Evolutionary conservation across 2,113 vertebrate genomes (phyloP).

Genomic region (Peucedramus taeniatus): DNA sequence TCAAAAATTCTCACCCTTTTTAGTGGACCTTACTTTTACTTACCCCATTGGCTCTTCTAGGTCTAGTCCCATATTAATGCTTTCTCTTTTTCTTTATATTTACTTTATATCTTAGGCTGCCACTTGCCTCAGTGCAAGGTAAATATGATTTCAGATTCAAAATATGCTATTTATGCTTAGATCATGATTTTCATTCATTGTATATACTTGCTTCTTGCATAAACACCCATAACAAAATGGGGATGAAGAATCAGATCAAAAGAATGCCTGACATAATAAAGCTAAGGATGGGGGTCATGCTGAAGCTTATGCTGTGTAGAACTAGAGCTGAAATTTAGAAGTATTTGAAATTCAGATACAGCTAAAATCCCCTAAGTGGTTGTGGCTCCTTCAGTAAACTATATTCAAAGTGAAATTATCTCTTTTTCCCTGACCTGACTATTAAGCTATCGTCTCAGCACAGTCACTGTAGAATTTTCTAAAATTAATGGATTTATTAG

Average conservation of each 20-base stretch:
- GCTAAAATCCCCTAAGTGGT: background rate
- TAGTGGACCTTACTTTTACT: background rate
- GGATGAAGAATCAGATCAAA: background rate
- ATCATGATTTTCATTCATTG: background rate
- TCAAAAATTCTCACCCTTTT: background rate
- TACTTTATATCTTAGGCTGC: background rate
- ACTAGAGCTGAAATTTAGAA: background rate
- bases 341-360: constrained; percentile 1
- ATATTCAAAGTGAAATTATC: constrained; percentile 6
- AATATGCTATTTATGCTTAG: background rate
- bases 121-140: background rate
- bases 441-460: background rate
- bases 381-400: background rate
- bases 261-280: background rate
- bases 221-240: background rate
- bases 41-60: background rate
- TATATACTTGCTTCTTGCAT: background rate
- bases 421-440: background rate
- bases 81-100: background rate
- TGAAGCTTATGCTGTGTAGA: background rate
- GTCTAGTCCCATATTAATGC: background rate
- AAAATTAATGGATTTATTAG: background rate
- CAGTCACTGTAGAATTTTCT: background rate
- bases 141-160: background rate
- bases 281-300: background rate